phyloP scores from a whole-genome alignment of 1,140 invertebrate species.

The Mamestra configurata region DNA sequence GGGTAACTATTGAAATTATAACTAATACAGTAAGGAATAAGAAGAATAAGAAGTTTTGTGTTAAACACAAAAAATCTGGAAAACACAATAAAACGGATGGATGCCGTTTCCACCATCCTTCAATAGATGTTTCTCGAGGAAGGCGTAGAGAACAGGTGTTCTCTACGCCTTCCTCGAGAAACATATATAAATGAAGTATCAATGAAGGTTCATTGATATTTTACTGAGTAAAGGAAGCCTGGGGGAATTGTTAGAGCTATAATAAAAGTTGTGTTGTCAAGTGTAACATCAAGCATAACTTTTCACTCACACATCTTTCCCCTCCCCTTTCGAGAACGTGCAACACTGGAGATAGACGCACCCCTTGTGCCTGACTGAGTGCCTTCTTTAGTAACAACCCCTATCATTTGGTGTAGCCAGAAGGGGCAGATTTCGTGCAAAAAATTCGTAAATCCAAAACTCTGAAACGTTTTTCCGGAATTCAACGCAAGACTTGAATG shows the following conservation, averaged over 20 bases:
- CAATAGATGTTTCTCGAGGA: no score
- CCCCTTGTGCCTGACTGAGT: neutral
- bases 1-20: no score
- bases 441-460: neutral
- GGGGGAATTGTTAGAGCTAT: neutral
- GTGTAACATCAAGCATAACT: neutral
- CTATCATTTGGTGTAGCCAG: neutral
- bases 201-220: no score
- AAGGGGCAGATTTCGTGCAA: neutral
- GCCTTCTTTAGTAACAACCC: neutral
- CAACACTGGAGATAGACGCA: neutral
- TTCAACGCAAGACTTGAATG: no score
- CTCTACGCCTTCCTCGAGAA: no score
- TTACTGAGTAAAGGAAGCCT: neutral
- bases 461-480: no score
- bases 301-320: neutral
- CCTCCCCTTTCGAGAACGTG: neutral
- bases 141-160: no score
- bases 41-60: no score
- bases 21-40: no score
- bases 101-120: no score
- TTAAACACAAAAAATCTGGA: no score
- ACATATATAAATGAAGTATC: neutral
- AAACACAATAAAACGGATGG: no score
- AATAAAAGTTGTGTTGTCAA: neutral